Percentiles rank a stretch among this genome's conserved stretches.
These are phyloP conservation scores for Triplophysa tibetana DNA, from an alignment of 2,113 vertebrate species.

Conservation along the genomic window DNA sequence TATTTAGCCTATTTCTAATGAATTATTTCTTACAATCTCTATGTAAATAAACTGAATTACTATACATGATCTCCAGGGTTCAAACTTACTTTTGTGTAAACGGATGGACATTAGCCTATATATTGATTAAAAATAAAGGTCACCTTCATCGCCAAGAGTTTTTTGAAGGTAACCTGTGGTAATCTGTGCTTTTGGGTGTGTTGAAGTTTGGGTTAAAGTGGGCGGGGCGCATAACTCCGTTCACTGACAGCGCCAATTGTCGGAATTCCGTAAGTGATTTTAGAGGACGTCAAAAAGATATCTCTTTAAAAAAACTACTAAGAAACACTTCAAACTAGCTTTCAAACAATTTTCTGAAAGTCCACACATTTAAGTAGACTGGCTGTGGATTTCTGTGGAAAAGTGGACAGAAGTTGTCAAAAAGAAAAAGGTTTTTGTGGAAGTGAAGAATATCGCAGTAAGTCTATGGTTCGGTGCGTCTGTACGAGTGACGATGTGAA, in stretches of 20 bases:
- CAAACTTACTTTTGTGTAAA: too few relatives aligned
- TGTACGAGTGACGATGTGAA: neutral
- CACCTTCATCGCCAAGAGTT: too few relatives aligned
- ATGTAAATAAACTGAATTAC: too few relatives aligned
- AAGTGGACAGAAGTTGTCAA: neutral
- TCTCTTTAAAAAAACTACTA: neutral
- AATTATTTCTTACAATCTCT: too few relatives aligned
- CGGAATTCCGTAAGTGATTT: neutral
- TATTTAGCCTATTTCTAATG: too few relatives aligned
- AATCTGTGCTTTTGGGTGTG: constrained; percentile 19
- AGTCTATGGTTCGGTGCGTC: constrained; percentile 9
- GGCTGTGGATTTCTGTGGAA: neutral
- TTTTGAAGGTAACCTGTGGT: neutral
- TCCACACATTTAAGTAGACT: neutral
- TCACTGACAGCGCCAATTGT: neutral
- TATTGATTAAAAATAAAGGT: too few relatives aligned
- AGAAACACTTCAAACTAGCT: neutral
- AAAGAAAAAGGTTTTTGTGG: neutral
- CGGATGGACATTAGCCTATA: too few relatives aligned
- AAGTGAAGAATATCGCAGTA: constrained; percentile 2
- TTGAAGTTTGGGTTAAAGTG: neutral
- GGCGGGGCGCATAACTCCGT: constrained; percentile 1
- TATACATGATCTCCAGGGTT: too few relatives aligned
- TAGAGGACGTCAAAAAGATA: neutral
- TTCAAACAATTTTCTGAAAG: neutral